Evolutionary conservation across 1,140 invertebrate species (phyloP).

Genomic region (Vanessa atalanta): DNA sequence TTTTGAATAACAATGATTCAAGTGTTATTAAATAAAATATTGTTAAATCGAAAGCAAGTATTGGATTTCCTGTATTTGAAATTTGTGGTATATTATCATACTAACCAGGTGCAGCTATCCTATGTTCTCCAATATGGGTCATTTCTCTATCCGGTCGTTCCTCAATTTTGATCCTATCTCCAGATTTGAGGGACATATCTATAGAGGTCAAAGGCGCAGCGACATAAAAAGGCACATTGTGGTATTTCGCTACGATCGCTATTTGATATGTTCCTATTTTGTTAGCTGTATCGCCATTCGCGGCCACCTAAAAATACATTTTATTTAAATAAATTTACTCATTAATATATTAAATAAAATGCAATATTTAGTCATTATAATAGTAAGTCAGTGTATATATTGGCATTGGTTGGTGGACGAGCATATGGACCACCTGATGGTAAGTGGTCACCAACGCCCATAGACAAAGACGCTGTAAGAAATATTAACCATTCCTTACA

Average conservation of each 20-base stretch:
- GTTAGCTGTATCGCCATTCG: constrained; percentile 99
- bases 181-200: constrained; percentile 89
- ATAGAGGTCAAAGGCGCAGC: constrained; percentile 96
- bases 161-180: constrained; percentile 95
- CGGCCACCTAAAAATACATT: constrained; percentile 83
- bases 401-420: too few relatives aligned
- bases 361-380: too few relatives aligned
- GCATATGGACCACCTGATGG: too few relatives aligned
- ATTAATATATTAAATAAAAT: too few relatives aligned
- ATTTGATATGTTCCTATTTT: constrained; percentile 99
- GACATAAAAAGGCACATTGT: constrained; percentile 96
- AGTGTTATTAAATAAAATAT: too few relatives aligned
- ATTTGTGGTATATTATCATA: not conserved
- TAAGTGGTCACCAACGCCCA: too few relatives aligned
- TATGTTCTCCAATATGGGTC: constrained; percentile 90
- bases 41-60: not conserved
- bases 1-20: too few relatives aligned
- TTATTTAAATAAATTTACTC: not conserved
- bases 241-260: constrained; percentile 94
- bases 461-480: too few relatives aligned
- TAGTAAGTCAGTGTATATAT: too few relatives aligned
- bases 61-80: not conserved
- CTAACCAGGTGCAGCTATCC: constrained; percentile 91
- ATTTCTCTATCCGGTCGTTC: constrained; percentile 95
- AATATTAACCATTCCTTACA: too few relatives aligned